Evolutionary conservation across 2,888 invertebrate species (phyloP), one percentile per base, ranked within the genome.

Genomic region (Ischnura elegans): DNA sequence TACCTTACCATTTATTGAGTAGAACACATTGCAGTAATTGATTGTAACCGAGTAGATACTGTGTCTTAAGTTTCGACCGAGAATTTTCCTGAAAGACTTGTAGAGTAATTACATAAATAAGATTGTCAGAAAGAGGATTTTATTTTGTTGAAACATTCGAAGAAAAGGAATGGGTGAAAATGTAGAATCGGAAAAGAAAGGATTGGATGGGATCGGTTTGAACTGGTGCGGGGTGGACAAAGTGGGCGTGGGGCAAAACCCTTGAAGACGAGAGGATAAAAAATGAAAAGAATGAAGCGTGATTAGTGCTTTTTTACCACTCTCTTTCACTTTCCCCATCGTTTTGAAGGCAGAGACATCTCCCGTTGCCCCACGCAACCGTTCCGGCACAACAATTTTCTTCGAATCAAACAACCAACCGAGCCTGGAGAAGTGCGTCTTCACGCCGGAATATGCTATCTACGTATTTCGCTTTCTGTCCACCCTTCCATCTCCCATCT

Each of bases 351-450:
- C 43, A 61, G 42, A 61, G 90, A 87, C 55, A 42, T 87, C 51
- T 51, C 36, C 61, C 90, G 90, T 86, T n/a, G 86, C 86, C 86
- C 90, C 61, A 90, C 61, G 90, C 61, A 90, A 90, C 90, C 90
- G 43, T 66, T 66, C 42, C 21, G 55, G 16, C 61, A 3, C 90
- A 61, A 66, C 90, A 29, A 90, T 90, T 90, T 90, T 90, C 90
- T 90, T 90, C 90, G 90, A 90, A 90, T 90, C 61, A 90, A 90
- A 90, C n/a, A 90, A 66, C 90, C 90, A 61, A 61, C 61, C 90
- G 43, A 90, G 90, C 90, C 66, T 66, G 51, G 90, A 90, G 45
- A 90, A 90, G 45, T 61, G 90, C 42, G 51, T 55, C 90, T 55
- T 90, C 90, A 42, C 61, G 21, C 90, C 43, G 61, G 76, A 76